phyloP scores from a whole-genome alignment of 2,797 vertebrate species.

The Ptychobarbus kaznakovi region DNA sequence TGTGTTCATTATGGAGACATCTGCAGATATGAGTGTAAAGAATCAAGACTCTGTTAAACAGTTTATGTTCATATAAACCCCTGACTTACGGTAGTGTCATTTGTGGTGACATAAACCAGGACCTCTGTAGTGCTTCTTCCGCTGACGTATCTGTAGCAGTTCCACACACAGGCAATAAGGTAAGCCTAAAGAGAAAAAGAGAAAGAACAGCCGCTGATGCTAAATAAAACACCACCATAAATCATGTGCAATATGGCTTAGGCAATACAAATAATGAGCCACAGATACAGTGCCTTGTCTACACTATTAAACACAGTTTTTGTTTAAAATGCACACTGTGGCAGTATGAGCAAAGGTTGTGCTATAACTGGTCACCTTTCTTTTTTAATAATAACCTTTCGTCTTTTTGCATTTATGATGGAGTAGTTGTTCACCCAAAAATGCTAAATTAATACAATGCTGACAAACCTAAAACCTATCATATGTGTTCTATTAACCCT shows the following conservation, averaged over 20 bases:
- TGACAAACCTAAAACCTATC: not conserved
- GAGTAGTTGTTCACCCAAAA: not conserved
- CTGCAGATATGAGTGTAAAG: not conserved
- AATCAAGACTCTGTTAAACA: not conserved
- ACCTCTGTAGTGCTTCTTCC: conserved; percentile 90
- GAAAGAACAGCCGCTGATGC: conserved; percentile 33
- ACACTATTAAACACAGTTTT: too few species aligned
- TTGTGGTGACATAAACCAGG: conserved; percentile 94
- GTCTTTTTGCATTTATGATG: not conserved
- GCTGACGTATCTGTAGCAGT: conserved; percentile 97
- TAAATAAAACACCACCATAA: conserved; percentile 37
- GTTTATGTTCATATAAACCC: not conserved
- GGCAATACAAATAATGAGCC: conserved; percentile 17
- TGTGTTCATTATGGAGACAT: not conserved
- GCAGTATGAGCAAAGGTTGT: not conserved
- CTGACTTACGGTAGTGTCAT: conserved; percentile 91
- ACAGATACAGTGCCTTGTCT: not conserved
- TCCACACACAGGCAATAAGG: conserved; percentile 98
- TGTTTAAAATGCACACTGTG: not conserved
- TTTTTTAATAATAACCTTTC: not conserved
- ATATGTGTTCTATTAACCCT: not conserved
- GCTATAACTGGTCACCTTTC: not conserved
- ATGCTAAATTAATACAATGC: not conserved
- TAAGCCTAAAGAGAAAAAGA: conserved; percentile 83
- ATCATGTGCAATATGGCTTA: not conserved